Evolutionary conservation across 1,140 invertebrate genomes (phyloP), one percentile per base, ranked within the genome.

Genomic region (Drosophila teissieri): DNA sequence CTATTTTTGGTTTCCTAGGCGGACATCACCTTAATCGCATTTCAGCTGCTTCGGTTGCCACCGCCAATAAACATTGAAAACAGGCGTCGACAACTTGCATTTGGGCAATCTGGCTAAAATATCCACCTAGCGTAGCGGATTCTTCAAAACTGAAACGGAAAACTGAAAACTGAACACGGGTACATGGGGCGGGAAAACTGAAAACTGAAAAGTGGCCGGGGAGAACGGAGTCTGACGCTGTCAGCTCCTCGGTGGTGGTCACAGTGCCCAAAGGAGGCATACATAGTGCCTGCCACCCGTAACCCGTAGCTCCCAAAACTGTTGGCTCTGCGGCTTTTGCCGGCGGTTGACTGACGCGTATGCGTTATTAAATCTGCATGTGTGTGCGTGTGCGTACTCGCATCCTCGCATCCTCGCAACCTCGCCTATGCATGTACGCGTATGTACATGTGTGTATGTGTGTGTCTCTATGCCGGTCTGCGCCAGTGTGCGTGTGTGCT

Each of bases 321-420:
- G 76, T 70, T 80, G 77, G 63, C 63, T 83, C 63, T 82, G 84
- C 36, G 84, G 80, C 81, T 89, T 83, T 49, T 76, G 64, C 58
- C 72, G 55, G 72, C 68, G 83, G 83, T 89, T 88, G 83, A 89
- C 67, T 88, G 83, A 88, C 80, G 84, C 84, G 76, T 72, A 77
- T 89, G 83, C 84, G 84, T 88, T 88, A 88, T 88, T 88, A 88
- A 88, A 88, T 88, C 83, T 88, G 62, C 72, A 76, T 88, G 64
- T 70, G 65, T 70, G 73, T 67, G 42, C 42, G 65, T 70, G 73
- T 67, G 42, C 42, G 42, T 19, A 45, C 14, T 39, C 37, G 37
- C 14, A 39, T 39, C 19, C 42, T 45, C 19, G 19, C 19, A 19
- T 19, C 19, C 14, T 37, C 36, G 36, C 14, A 37, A 14, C 17